Percentiles rank a stretch among this genome's conserved stretches.
Evolutionary conservation across 2,888 invertebrate genomes (phyloP).

Genomic region (Tetheella fluctuosa): DNA sequence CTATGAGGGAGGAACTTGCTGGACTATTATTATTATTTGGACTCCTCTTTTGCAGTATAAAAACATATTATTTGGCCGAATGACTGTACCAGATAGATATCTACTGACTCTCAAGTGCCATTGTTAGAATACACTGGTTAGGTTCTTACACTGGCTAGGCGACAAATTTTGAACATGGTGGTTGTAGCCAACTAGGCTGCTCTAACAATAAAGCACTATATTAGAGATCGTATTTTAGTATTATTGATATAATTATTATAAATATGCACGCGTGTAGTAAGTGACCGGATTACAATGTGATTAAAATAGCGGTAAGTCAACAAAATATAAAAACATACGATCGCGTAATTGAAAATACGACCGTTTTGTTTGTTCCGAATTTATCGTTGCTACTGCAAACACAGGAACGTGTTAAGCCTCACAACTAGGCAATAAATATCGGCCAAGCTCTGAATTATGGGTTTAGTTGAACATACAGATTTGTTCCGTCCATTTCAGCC

Average conservation of each 20-base stretch:
- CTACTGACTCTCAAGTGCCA: too few species aligned
- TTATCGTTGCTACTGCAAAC: conserved; percentile 58
- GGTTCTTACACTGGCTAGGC: too few species aligned
- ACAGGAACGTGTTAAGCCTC: conserved; percentile 65
- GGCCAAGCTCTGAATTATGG: conserved; percentile 64
- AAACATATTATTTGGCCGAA: too few species aligned
- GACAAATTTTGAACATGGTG: too few species aligned
- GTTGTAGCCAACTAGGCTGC: too few species aligned
- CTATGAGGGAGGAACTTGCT: too few species aligned
- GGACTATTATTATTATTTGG: too few species aligned
- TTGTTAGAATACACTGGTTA: too few species aligned
- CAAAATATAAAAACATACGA: conserved; percentile 18
- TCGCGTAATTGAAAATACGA: conserved; percentile 47
- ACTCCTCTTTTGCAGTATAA: too few species aligned
- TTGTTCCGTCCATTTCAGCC: conserved; percentile 46
- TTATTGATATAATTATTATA: not conserved
- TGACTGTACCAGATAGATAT: too few species aligned
- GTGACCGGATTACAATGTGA: conserved; percentile 4
- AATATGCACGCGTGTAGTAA: not conserved
- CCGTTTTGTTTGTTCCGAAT: conserved; percentile 53
- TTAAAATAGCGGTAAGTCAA: conserved; percentile 25
- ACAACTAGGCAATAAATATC: conserved; percentile 70
- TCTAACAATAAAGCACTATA: not conserved
- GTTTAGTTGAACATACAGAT: conserved; percentile 55
- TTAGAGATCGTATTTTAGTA: not conserved